These are phyloP conservation scores for Podotricha telesiphe DNA, from an alignment of 2,888 invertebrate genomes.

Conservation along the genomic window DNA sequence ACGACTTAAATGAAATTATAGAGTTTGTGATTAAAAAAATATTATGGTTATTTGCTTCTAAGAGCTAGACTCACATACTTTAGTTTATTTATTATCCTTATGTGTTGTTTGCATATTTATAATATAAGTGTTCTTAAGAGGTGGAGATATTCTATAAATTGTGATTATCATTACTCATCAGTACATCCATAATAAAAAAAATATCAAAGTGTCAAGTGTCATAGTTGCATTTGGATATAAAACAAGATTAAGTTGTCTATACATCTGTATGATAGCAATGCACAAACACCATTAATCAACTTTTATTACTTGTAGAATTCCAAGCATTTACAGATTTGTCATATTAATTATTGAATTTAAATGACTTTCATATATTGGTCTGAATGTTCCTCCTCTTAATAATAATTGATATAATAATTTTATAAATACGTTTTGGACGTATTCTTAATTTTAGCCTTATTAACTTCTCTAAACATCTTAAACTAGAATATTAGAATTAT, in stretches of 20 bases:
- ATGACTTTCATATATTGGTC: slow-evolving; percentile 6
- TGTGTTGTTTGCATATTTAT: slow-evolving; percentile 43
- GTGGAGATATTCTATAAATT: slow-evolving; percentile 32
- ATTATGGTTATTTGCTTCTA: slow-evolving; percentile 43
- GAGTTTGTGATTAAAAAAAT: slow-evolving; percentile 33
- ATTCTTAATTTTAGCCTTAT: slow-evolving; percentile 33
- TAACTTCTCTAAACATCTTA: slow-evolving; percentile 29
- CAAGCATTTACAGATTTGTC: not conserved
- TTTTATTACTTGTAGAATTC: not conserved
- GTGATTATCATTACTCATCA: slow-evolving; percentile 6
- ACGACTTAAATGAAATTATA: slow-evolving; percentile 30
- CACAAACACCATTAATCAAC: slow-evolving; percentile 5
- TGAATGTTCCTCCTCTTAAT: slow-evolving; percentile 33
- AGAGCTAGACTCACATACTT: slow-evolving; percentile 38
- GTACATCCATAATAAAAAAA: not conserved
- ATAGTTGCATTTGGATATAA: not conserved
- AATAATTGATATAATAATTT: slow-evolving; percentile 29
- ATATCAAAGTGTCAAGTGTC: not conserved
- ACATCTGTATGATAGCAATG: not conserved
- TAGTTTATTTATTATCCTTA: slow-evolving; percentile 42
- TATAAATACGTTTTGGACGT: slow-evolving; percentile 23
- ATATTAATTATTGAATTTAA: not conserved
- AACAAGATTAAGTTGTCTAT: not conserved
- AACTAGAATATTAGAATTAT: slow-evolving; percentile 33
- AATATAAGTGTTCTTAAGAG: slow-evolving; percentile 38